These are phyloP conservation scores for Sitta europaea DNA, from an alignment of 2,113 vertebrate species.

Conservation along the genomic window DNA sequence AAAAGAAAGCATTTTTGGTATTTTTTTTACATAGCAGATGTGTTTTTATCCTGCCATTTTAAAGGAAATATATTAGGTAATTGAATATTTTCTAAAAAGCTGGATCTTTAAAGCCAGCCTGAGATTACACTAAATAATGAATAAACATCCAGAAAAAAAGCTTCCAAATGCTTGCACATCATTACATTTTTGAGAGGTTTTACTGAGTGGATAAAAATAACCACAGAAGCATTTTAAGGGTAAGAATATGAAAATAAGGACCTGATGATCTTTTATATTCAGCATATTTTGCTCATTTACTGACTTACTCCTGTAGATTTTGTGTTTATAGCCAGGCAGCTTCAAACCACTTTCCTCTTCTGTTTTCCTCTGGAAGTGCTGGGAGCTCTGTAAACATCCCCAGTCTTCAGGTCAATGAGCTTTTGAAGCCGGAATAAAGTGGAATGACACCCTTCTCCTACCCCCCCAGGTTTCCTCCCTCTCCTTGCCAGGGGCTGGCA, in stretches of 20 bases:
- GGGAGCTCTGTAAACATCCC: not conserved
- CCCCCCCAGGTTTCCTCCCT: not conserved
- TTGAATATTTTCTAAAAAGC: not conserved
- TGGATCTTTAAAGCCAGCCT: not conserved
- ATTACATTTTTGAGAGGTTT: not conserved
- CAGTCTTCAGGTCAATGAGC: not conserved
- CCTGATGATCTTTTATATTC: not conserved
- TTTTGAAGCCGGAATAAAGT: not conserved
- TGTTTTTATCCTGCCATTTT: not conserved
- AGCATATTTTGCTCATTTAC: not conserved
- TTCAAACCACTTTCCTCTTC: not conserved
- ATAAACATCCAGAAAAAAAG: not conserved
- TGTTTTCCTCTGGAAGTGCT: not conserved
- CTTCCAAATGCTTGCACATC: not conserved
- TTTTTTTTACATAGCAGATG: not conserved
- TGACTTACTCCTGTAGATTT: not conserved
- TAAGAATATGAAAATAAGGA: conserved; percentile 6
- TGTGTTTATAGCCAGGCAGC: not conserved
- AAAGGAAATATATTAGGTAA: not conserved
- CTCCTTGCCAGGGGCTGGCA: not conserved
- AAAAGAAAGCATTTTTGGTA: not conserved
- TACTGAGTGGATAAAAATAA: not conserved
- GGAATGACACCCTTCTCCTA: not conserved
- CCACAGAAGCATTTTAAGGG: not conserved
- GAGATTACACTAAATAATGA: not conserved